A percentile compares a stretch with the other conserved stretches of the same genome.
These are phyloP conservation scores for Meandrina meandrites DNA, from an alignment of 92 coral and sea anemone species.

Conservation along the genomic window DNA sequence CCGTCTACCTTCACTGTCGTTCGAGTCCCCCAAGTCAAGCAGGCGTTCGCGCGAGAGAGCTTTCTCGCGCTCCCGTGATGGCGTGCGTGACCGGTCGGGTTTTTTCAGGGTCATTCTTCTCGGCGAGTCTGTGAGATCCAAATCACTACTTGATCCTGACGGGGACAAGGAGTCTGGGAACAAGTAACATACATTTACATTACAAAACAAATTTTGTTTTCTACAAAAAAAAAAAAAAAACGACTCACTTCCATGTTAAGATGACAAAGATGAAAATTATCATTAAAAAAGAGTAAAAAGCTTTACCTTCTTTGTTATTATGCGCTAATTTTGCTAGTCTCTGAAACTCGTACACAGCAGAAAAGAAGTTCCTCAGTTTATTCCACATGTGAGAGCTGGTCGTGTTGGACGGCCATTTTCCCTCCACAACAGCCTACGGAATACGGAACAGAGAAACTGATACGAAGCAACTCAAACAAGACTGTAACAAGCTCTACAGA, in stretches of 20 bases:
- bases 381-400: constrained; percentile 96
- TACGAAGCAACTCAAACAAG: neutral
- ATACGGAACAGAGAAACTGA: neutral
- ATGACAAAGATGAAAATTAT: too few species aligned
- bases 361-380: constrained; percentile 86
- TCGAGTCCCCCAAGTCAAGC: constrained; percentile 47
- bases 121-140: constrained; percentile 73
- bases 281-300: too few species aligned
- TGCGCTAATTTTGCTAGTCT: constrained; percentile 58
- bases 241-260: too few species aligned
- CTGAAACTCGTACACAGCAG: constrained; percentile 85
- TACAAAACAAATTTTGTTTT: neutral
- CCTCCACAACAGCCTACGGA: constrained; percentile 90
- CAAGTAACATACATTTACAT: neutral
- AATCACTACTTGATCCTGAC: constrained; percentile 70
- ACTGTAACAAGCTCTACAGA: neutral
- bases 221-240: too few species aligned
- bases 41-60: constrained; percentile 50
- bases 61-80: constrained; percentile 71
- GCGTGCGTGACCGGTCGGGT: constrained; percentile 70
- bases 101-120: constrained; percentile 41
- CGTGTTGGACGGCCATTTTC: constrained; percentile 96
- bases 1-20: constrained; percentile 44
- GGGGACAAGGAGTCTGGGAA: constrained; percentile 71
- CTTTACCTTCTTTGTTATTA: constrained; percentile 61